Evolutionary conservation across 2,113 vertebrate species (phyloP), one percentile per base, ranked within the genome.

Genomic region (Coreoperca whiteheadi): DNA sequence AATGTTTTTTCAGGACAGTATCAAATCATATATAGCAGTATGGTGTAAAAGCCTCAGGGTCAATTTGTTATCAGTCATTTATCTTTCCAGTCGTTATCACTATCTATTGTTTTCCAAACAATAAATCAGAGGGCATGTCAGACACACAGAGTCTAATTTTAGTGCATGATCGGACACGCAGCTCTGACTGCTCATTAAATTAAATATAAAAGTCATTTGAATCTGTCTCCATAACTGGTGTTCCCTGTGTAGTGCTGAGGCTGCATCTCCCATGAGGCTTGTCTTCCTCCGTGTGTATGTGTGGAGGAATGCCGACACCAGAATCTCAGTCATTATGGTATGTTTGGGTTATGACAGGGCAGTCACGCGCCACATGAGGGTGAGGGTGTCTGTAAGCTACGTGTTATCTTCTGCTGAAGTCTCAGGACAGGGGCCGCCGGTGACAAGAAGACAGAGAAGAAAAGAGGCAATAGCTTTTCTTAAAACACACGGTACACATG

Each of bases 291-390:
- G 20, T 18, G 43, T 34, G 72, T 48, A 57, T 54, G 34, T 71
- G 82, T 66, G 65, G 37, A 39, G 37, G 37, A 6, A 39, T 70
- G 70, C 76, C 20, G 23, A 79, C 88, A 82, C 25, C 66, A 79
- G 76, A 82, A 76, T 90, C 81, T 74, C 81, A 82, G 88, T 78
- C 88, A 90, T 85, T 85, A 84, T 75, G 61, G 74, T 50, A 74
- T 95, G 95, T 95, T 95, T 95, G 95, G 94, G 93, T 95, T 95
- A 94, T 89, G 85, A 93, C 64, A 74, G 84, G 83, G 53, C 90
- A 84, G 89, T 92, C 88, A 89, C 90, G 93, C 76, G 77, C 87
- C 84, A 92, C 90, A 94, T 94, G 91, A 88, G 94, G 92, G 91
- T 87, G 85, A 94, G 90, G 91, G 88, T 85, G 87, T 93, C 87